phyloP scores from a whole-genome alignment of 2,888 invertebrate genomes.

The Pseudolycoriella hygida region DNA sequence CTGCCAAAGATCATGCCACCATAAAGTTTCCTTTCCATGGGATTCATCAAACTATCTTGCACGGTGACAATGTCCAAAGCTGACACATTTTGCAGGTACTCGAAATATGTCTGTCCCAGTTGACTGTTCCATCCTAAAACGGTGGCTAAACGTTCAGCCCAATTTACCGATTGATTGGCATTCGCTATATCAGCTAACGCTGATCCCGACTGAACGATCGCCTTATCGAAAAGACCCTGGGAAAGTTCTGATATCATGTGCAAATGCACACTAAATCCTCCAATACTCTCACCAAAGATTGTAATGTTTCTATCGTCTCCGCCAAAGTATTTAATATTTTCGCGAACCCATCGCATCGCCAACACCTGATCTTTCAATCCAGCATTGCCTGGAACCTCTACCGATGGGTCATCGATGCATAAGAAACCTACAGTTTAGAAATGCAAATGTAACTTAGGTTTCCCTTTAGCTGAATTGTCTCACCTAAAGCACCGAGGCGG shows the following conservation, averaged over 20 bases:
- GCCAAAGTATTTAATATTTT: slow-evolving; percentile 31
- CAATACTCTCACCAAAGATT: slow-evolving; percentile 35
- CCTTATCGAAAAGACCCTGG: slow-evolving; percentile 25
- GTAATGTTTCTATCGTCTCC: slow-evolving; percentile 34
- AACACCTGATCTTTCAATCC: slow-evolving; percentile 34
- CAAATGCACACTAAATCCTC: slow-evolving; percentile 30
- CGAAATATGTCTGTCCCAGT: slow-evolving; percentile 17
- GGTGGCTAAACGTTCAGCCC: slow-evolving; percentile 22
- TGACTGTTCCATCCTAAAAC: slow-evolving; percentile 19
- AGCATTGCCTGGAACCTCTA: slow-evolving; percentile 34
- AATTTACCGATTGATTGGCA: slow-evolving; percentile 10
- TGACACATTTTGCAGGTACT: slow-evolving; percentile 23
- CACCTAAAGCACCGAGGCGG: slow-evolving; percentile 11
- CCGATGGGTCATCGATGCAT: slow-evolving; percentile 27
- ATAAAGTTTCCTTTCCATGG: too few species aligned
- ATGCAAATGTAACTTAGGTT: background rate
- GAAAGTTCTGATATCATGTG: slow-evolving; percentile 32
- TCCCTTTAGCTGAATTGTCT: background rate
- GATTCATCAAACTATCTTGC: slow-evolving; percentile 8
- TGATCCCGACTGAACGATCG: slow-evolving; percentile 24
- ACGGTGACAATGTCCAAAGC: slow-evolving; percentile 21
- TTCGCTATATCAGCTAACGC: slow-evolving; percentile 18
- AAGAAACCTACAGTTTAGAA: slow-evolving; percentile 26
- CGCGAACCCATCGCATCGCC: slow-evolving; percentile 33
- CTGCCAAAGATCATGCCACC: too few species aligned